Evolutionary conservation across 1,140 invertebrate genomes (phyloP), one percentile per base, ranked within the genome.

Genomic region (Calosoma granatense): DNA sequence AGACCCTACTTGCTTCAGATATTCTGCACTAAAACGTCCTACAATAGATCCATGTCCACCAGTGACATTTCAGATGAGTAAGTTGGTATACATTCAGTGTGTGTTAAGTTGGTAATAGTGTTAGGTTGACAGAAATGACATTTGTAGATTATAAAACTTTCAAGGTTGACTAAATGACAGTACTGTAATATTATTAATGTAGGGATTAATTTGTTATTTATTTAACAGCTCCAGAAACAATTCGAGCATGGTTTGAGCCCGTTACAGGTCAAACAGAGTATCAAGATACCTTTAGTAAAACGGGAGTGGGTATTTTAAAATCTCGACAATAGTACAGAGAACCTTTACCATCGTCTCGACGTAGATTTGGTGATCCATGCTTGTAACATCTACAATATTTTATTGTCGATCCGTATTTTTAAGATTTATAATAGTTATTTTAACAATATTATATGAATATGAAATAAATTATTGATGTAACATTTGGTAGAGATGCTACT

Each of bases 191-290:
- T n/a, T n/a, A n/a, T n/a, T n/a, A n/a, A n/a, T n/a, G n/a, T n/a
- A n/a, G n/a, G n/a, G n/a, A n/a, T n/a, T n/a, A n/a, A n/a, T n/a
- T n/a, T n/a, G n/a, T n/a, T n/a, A n/a, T n/a, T n/a, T n/a, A n/a
- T n/a, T n/a, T n/a, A n/a, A 52, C 55, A 74, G 70, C 66, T 56
- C 73, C 78, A 17, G 67, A 72, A 54, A 67, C 67, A 4, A 66
- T 76, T 15, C 66, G 70, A n/a, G 65, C 68, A 2, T 81, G 76
- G 75, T 76, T 75, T 53, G 68, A 69, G 2, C 73, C 73, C 6
- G 75, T 72, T 56, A 77, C 76, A 0, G 79, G 79, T 3, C 66
- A 73, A 12, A 76, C 79, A 0, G 81, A 83, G 58, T 84, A 82
- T 53, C 74, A 77, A 69, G 79, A 81, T 57, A 77, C 74, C 0